Evolutionary conservation across 1,140 invertebrate genomes (phyloP), one percentile per base, ranked within the genome.

Genomic region (Apocrypta bakeri): DNA sequence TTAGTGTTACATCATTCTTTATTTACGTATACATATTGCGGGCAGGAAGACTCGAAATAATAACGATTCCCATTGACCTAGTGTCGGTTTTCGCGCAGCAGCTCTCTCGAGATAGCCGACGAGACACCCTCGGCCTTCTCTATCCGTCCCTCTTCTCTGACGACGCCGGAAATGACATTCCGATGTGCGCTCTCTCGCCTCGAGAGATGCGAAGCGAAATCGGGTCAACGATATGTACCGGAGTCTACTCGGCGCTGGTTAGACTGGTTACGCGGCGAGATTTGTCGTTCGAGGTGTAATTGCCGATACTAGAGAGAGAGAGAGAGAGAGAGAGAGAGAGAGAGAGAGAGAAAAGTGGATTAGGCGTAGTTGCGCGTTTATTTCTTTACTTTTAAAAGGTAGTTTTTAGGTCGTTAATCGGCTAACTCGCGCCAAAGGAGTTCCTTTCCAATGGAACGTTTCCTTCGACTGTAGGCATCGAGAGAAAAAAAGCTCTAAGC

Each of bases 151-250:
- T 37, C 33, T 37, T 37, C 71, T 17, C 33, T 56, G 25, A 25
- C 25, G 24, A 29, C 27, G 48, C 75, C 75, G 75, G 75, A 77
- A 77, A 77, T 77, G 75, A 61, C 75, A 77, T 77, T 77, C 75
- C 75, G 63, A 76, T 76, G 29, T 31, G 56, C 56, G 29, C 48
- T 31, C 74, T 63, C 48, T 31, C 74, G 29, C 2, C 2, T 4
- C 2, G 64, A 27, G 25, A 31, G 63, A 71, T 27, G 69, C 48
- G 42, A 73, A 21, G 66, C 56, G 33, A 33, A 82, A 82, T 63
- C 68, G 17, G 81, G 81, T 82, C 81, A 82, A 63, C 74, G 31
- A 66, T 40, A 77, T 71, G 48, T 56, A 56, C 42, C 25, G 48
- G 21, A 56, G 21, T 7, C n/a, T n/a, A n/a, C n/a, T n/a, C 7